Base-by-base conservation (phyloP, 2,888 invertebrate genomes). In the Steinernema scapterisci region DNA sequence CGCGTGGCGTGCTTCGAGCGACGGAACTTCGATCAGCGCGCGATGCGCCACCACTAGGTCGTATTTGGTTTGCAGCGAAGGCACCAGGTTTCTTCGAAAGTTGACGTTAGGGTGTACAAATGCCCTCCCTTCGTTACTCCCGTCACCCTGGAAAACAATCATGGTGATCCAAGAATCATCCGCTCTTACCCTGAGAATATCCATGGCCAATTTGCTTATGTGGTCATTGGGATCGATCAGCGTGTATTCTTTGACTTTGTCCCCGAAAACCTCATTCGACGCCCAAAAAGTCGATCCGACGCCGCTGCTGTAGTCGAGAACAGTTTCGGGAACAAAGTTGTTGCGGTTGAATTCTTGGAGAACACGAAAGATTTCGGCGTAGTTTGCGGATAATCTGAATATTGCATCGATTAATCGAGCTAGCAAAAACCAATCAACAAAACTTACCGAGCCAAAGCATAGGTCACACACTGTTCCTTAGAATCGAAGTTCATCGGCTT, bases 251-350 rank as follows among this genome's bases (percentile, higher is more conserved):
- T 90, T 91, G 43, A 95, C 90, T 23, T 91, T 88, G 0, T 91
- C 89, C n/a, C 78, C 79, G 75, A 77, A 97, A 19, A 91, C 89
- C 2, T 89, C 88, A 83, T 92, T 92, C 0, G 92, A 91, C 0
- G 94, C 95, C 92, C 92, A 92, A 70, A 85, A 85, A 6, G 79
- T 93, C 0, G 93, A 93, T 0, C 95, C 95, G 3, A 94, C 89
- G 0, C 97, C 97, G 5, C 95, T 94, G 0, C 96, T 97, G 88
- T 94, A 95, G 89, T 97, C 95, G 82, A 95, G 93, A 80, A 94
- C 91, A 76, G 92, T 91, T 75, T 91, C 89, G 0, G 96, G 96
- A 75, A 90, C 90, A 87, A 93, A 96, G 21, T 91, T 88, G 0
- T 90, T 90, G 87, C 92, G 90, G 48, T 79, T 78, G 31, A 87